These are phyloP conservation scores for Cetonia aurata DNA, from an alignment of 2,888 invertebrate genomes.

Conservation along the genomic window DNA sequence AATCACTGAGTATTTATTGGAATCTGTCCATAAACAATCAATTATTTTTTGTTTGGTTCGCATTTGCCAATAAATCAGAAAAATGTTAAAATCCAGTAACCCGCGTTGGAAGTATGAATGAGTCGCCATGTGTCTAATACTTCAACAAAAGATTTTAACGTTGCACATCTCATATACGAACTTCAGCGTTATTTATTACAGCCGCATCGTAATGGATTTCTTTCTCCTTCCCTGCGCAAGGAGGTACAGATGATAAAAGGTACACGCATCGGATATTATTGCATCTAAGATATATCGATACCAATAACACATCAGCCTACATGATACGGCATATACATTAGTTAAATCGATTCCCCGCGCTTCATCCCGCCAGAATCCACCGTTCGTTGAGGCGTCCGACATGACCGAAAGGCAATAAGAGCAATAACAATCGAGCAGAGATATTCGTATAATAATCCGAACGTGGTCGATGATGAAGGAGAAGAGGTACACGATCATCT, in stretches of 20 bases:
- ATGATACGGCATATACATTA: slow-evolving; percentile 27
- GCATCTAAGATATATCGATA: slow-evolving; percentile 30
- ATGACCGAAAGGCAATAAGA: no score
- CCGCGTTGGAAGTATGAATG: no score
- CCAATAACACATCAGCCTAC: slow-evolving; percentile 32
- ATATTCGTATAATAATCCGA: no score
- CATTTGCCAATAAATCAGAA: no score
- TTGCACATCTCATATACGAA: neutral
- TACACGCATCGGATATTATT: slow-evolving; percentile 26
- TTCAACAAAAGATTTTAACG: no score
- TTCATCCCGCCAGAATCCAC: neutral
- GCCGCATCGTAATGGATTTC: slow-evolving; percentile 2
- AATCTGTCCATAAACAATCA: no score
- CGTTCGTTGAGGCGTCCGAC: neutral
- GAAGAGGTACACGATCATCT: neutral
- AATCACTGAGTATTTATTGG: no score
- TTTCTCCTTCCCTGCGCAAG: slow-evolving; percentile 3
- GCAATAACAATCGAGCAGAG: no score
- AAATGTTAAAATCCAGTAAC: no score
- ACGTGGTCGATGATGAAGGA: neutral
- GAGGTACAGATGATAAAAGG: slow-evolving; percentile 10
- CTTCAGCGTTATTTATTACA: neutral
- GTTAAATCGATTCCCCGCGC: slow-evolving; percentile 14
- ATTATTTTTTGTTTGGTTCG: no score
- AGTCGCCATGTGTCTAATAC: no score